phyloP scores from a whole-genome alignment of 2,888 invertebrate genomes.

The Pseudolycoriella hygida region DNA sequence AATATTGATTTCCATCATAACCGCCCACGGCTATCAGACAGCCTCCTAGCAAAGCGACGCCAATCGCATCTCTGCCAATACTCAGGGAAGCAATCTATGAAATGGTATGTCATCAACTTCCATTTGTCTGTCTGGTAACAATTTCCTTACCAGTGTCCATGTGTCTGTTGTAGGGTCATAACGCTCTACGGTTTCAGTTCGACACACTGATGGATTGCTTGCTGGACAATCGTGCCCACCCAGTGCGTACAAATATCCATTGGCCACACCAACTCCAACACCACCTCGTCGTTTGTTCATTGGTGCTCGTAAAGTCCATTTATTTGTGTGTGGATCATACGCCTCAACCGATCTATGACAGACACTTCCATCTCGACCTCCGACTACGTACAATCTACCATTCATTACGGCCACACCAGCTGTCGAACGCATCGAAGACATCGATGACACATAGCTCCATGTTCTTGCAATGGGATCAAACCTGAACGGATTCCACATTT shows the following conservation, averaged over 20 bases:
- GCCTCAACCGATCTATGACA: slow-evolving; percentile 83
- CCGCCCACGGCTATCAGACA: slow-evolving; percentile 67
- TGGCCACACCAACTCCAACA: slow-evolving; percentile 75
- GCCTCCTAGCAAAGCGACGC: slow-evolving; percentile 66
- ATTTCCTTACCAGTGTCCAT: slow-evolving; percentile 48
- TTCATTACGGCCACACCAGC: slow-evolving; percentile 80
- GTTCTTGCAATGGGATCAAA: slow-evolving; percentile 79
- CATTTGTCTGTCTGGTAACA: not conserved
- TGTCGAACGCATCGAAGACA: slow-evolving; percentile 69
- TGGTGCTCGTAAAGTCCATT: slow-evolving; percentile 69
- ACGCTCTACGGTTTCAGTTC: slow-evolving; percentile 81
- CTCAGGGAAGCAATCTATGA: slow-evolving; percentile 53
- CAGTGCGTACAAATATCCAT: slow-evolving; percentile 77
- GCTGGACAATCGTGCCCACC: slow-evolving; percentile 91
- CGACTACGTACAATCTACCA: slow-evolving; percentile 74
- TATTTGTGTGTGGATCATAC: slow-evolving; percentile 53
- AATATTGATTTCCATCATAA: slow-evolving; percentile 77
- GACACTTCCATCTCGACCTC: slow-evolving; percentile 80
- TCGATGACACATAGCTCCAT: slow-evolving; percentile 82
- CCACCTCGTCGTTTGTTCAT: slow-evolving; percentile 78
- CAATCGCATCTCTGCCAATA: slow-evolving; percentile 74
- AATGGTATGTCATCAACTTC: not conserved
- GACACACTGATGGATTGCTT: slow-evolving; percentile 61
- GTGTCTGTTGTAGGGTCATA: slow-evolving; percentile 62
- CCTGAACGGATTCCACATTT: slow-evolving; percentile 22